A percentile compares a stretch with the other conserved stretches of the same genome.
Evolutionary conservation across 2,888 invertebrate genomes (phyloP).

Genomic region (Apotomis capreana): DNA sequence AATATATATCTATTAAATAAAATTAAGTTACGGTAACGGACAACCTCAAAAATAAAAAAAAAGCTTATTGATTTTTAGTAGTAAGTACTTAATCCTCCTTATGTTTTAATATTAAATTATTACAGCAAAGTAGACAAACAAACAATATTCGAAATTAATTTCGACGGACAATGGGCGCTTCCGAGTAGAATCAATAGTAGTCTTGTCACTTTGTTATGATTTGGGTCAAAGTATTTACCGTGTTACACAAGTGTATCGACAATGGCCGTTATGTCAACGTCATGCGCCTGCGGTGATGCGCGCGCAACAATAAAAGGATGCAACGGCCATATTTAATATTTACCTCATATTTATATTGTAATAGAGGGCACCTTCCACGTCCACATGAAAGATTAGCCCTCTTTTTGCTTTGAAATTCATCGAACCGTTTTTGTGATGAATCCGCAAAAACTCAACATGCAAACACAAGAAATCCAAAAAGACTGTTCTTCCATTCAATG

Average conservation of each 20-base stretch:
- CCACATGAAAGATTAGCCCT: too few relatives aligned
- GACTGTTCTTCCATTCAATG: too few relatives aligned
- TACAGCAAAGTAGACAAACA: not conserved
- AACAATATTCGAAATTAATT: not conserved
- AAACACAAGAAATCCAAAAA: too few relatives aligned
- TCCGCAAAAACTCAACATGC: too few relatives aligned
- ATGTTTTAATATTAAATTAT: too few relatives aligned
- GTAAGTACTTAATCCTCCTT: too few relatives aligned
- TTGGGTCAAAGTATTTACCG: slow-evolving; percentile 19
- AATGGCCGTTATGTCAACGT: slow-evolving; percentile 6
- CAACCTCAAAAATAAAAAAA: too few relatives aligned
- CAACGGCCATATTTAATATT: not conserved
- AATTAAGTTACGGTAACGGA: too few relatives aligned
- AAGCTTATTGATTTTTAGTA: too few relatives aligned
- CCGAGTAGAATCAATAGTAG: slow-evolving; percentile 6
- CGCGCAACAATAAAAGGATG: slow-evolving; percentile 20
- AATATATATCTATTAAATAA: too few relatives aligned
- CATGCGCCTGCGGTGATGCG: slow-evolving; percentile 10
- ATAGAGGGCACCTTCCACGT: not conserved
- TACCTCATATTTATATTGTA: not conserved
- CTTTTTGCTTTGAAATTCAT: too few relatives aligned
- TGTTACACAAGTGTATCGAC: slow-evolving; percentile 22
- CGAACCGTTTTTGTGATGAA: too few relatives aligned
- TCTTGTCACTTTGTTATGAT: slow-evolving; percentile 19
- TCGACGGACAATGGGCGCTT: not conserved